Conservation (phyloP, 2,113 vertebrate species). For the Labeo rohita region DNA sequence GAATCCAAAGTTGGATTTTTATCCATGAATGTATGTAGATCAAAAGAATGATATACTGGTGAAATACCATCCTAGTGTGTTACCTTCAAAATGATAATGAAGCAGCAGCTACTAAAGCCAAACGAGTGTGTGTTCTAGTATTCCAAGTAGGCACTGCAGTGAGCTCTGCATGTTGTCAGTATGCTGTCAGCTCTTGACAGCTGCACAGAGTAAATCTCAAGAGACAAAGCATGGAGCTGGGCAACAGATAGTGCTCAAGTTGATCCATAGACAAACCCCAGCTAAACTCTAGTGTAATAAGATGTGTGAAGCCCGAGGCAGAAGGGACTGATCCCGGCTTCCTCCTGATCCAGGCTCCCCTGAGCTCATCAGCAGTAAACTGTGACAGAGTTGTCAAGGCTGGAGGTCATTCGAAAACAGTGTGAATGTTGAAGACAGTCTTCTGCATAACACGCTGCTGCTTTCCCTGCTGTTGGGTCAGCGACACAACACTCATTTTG, state of each 20-base stretch:
- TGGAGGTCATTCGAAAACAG: constrained; percentile 37
- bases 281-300: constrained; percentile 54
- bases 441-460: neutral
- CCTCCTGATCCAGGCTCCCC: constrained; percentile 51
- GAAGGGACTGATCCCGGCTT: constrained; percentile 42
- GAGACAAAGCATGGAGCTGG: constrained; percentile 37
- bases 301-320: constrained; percentile 48
- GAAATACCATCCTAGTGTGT: neutral
- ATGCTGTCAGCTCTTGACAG: constrained; percentile 35
- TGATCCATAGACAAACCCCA: constrained; percentile 36
- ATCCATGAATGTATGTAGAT: neutral
- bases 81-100: neutral
- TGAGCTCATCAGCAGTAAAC: constrained; percentile 49
- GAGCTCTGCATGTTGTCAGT: constrained; percentile 30
- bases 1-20: neutral
- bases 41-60: neutral
- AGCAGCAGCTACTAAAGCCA: neutral
- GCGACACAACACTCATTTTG: neutral
- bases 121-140: constrained; percentile 9
- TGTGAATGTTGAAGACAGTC: constrained; percentile 8
- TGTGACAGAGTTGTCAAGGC: constrained; percentile 48
- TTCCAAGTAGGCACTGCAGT: neutral
- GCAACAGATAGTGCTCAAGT: constrained; percentile 36
- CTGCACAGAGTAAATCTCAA: constrained; percentile 20
- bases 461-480: neutral